Conservation (phyloP, 2,113 vertebrate genomes). For the Poeciliopsis prolifica region DNA sequence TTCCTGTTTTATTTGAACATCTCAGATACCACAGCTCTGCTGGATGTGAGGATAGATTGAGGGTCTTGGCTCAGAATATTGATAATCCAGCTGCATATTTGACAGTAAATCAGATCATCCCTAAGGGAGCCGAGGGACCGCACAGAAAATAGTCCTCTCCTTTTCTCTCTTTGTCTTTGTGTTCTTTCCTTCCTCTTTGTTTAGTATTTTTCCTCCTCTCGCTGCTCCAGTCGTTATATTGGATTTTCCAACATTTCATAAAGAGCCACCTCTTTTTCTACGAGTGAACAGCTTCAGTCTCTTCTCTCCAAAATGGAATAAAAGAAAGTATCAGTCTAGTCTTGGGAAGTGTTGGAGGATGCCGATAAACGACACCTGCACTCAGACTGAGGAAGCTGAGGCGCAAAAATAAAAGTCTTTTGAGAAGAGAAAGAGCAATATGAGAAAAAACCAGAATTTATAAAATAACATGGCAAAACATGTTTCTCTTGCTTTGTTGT, state of each 20-base stretch:
- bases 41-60: slow-evolving; percentile 42
- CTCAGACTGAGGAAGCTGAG: background rate
- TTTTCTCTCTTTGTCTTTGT: slow-evolving; percentile 4
- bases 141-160: slow-evolving; percentile 57
- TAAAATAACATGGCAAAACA: background rate
- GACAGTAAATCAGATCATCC: slow-evolving; percentile 75
- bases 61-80: slow-evolving; percentile 64
- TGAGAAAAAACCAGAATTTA: background rate
- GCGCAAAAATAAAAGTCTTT: background rate
- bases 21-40: slow-evolving; percentile 13
- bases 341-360: background rate
- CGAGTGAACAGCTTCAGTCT: background rate
- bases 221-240: background rate
- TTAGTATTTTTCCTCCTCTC: background rate
- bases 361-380: background rate
- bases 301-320: background rate
- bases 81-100: slow-evolving; percentile 71
- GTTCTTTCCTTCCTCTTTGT: slow-evolving; percentile 23
- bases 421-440: background rate
- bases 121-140: slow-evolving; percentile 48
- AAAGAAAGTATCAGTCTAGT: background rate
- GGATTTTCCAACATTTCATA: background rate
- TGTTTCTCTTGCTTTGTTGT: background rate
- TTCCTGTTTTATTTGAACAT: slow-evolving; percentile 28
- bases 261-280: background rate